Conservation (phyloP, 35 echinoderm and acorn worm species). For the Heliocidaris tuberculata region DNA sequence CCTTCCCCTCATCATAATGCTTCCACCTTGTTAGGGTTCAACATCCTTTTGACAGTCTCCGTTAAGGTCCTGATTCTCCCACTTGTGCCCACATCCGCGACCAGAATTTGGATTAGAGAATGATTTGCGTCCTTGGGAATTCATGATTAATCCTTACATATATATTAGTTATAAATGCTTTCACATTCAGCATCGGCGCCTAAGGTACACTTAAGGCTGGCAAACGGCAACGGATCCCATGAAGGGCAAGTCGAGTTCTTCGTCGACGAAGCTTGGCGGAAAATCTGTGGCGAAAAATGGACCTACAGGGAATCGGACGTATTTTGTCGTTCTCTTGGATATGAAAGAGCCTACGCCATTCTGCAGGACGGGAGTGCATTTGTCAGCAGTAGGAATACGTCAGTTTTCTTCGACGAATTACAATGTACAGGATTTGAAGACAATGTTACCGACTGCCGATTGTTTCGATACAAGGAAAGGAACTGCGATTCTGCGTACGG, state of each 20-base stretch:
- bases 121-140: too few relatives aligned
- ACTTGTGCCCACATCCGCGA: too few relatives aligned
- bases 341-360: not conserved
- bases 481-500: not conserved
- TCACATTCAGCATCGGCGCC: not conserved
- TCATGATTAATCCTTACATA: too few relatives aligned
- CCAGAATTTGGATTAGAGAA: too few relatives aligned
- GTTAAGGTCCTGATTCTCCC: too few relatives aligned
- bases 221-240: not conserved
- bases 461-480: not conserved
- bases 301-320: not conserved
- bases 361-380: not conserved
- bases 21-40: too few relatives aligned
- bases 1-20: too few relatives aligned
- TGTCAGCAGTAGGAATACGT: not conserved
- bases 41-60: too few relatives aligned
- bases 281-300: not conserved
- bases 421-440: conserved; percentile 3
- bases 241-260: conserved; percentile 28
- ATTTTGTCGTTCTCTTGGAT: conserved; percentile 20
- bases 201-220: not conserved
- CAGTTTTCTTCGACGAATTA: not conserved
- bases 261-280: not conserved
- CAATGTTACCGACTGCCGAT: not conserved
- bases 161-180: not conserved